A percentile compares a stretch with the other conserved stretches of the same genome.
Evolutionary conservation across 2,797 vertebrate genomes (phyloP).

Genomic region (Sebastes hubbsi): DNA sequence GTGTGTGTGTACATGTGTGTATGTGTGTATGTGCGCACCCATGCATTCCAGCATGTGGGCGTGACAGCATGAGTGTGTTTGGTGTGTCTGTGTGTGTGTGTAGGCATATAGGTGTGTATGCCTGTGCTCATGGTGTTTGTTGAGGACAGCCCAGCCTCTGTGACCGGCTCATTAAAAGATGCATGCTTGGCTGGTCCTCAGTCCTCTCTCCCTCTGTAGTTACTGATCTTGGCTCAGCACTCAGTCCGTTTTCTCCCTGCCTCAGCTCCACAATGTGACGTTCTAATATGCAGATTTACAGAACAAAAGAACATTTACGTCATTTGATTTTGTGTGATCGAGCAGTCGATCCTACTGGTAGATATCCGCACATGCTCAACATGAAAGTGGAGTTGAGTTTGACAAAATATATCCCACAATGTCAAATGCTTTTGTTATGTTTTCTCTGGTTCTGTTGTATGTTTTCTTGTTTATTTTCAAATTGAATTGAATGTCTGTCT

Average conservation of each 20-base stretch:
- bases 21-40: background rate
- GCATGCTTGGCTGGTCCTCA: conserved; percentile 69
- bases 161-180: conserved; percentile 80
- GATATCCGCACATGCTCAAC: background rate
- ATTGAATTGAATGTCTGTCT: background rate
- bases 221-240: conserved; percentile 49
- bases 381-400: background rate
- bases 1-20: too few relatives aligned
- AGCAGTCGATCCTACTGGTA: background rate
- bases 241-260: conserved; percentile 14
- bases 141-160: conserved; percentile 69
- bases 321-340: background rate
- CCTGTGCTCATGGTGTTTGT: conserved; percentile 45
- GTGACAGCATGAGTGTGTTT: conserved; percentile 11
- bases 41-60: background rate
- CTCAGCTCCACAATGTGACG: conserved; percentile 20
- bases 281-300: conserved; percentile 21
- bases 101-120: conserved; percentile 26
- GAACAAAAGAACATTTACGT: background rate
- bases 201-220: conserved; percentile 54
- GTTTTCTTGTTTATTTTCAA: background rate
- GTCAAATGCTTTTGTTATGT: background rate
- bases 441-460: background rate
- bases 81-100: background rate
- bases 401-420: background rate